Percentiles rank a stretch among this genome's conserved stretches.
Conservation (phyloP, 1,140 invertebrate genomes). For the Bombus cullumanus region DNA sequence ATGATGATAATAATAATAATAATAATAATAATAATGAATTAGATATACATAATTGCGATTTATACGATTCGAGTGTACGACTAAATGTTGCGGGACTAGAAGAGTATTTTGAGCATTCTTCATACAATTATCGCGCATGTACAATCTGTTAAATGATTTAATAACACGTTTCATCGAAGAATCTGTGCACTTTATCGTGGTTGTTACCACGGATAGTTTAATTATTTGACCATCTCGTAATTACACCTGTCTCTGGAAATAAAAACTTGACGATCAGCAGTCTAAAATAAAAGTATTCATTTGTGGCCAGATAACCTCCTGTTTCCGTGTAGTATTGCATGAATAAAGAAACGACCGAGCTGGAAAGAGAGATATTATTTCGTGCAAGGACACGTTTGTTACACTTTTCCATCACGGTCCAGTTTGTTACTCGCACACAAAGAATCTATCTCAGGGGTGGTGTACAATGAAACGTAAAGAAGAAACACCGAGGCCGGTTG, state of each 20-base stretch:
- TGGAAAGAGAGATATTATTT: not conserved
- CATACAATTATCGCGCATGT: not conserved
- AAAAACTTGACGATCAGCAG: not conserved
- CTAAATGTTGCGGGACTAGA: not conserved
- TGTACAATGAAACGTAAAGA: slow-evolving; percentile 18
- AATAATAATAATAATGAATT: not conserved
- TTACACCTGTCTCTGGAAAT: not conserved
- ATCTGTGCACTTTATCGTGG: not conserved
- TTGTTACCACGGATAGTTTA: not conserved
- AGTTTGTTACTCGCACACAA: not conserved
- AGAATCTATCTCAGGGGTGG: not conserved
- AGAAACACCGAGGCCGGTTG: slow-evolving; percentile 5
- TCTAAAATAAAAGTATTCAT: not conserved
- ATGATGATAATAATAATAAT: too few species aligned
- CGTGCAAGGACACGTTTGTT: slow-evolving; percentile 29
- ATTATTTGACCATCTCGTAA: not conserved
- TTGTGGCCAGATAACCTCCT: too few species aligned
- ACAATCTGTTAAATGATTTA: not conserved
- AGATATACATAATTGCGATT: not conserved
- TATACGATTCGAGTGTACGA: not conserved
- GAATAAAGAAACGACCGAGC: too few species aligned
- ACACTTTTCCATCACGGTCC: slow-evolving; percentile 23
- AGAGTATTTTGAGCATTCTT: not conserved
- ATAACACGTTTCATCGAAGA: not conserved
- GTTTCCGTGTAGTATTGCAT: not conserved